phyloP scores from a whole-genome alignment of 2,888 invertebrate species.

The Chirona hameri region DNA sequence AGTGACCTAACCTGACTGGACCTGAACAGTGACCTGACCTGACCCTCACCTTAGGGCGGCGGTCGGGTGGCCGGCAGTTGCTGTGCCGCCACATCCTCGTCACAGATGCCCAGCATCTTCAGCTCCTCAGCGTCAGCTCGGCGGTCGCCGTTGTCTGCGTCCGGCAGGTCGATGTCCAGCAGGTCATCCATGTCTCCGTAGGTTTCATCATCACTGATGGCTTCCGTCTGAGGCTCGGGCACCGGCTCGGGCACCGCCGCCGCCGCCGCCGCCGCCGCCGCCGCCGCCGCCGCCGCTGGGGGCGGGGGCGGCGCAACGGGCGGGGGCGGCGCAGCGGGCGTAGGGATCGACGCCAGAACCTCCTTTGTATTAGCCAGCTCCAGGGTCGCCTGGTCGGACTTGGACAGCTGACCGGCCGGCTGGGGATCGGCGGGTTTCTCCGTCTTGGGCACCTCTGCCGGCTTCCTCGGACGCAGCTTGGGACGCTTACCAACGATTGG shows the following conservation, averaged over 20 bases:
- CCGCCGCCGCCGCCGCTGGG: neutral
- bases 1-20: no score
- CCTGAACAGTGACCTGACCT: no score
- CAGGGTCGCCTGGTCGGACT: neutral
- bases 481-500: constrained; percentile 27
- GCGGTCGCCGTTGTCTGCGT: neutral
- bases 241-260: neutral
- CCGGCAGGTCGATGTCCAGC: neutral
- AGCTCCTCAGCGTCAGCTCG: constrained; percentile 62
- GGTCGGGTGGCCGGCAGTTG: constrained; percentile 2
- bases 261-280: neutral
- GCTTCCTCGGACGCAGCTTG: neutral
- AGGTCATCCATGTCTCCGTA: neutral
- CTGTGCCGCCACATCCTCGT: constrained; percentile 63
- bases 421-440: neutral
- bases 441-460: neutral
- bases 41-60: neutral
- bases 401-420: neutral
- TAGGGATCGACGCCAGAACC: neutral
- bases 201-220: constrained; percentile 3
- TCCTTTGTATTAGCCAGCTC: neutral
- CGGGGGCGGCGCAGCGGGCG: neutral
- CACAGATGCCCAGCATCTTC: constrained; percentile 81
- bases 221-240: neutral
- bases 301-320: neutral